These are phyloP conservation scores for Toxonevra muliebris DNA, from an alignment of 2,888 invertebrate genomes.

Conservation along the genomic window DNA sequence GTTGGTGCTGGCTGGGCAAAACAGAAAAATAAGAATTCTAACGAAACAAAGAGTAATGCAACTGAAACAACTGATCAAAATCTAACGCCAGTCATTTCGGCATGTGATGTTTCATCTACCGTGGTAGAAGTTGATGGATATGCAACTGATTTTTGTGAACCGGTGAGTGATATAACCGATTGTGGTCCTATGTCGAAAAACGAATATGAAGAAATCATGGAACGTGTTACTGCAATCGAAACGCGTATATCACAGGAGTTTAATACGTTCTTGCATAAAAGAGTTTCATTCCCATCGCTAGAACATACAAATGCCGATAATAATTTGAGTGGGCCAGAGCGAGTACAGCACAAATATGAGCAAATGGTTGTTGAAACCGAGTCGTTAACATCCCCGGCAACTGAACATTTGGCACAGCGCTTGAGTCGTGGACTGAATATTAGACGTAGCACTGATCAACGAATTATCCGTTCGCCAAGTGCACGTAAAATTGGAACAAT, in stretches of 20 bases:
- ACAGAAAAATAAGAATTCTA: conserved; percentile 2
- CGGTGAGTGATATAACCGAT: background rate
- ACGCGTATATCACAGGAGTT: conserved; percentile 76
- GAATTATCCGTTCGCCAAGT: conserved; percentile 81
- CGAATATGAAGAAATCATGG: conserved; percentile 82
- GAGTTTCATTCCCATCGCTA: conserved; percentile 41
- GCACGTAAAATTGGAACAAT: conserved; percentile 82
- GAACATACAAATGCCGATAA: conserved; percentile 18
- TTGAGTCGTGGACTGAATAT: conserved; percentile 76
- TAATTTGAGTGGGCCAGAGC: conserved; percentile 66
- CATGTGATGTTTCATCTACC: background rate
- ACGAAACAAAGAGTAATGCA: conserved; percentile 3
- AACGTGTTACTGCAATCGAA: conserved; percentile 78
- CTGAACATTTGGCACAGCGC: conserved; percentile 76
- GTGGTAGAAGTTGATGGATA: conserved; percentile 32
- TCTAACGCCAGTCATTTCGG: background rate
- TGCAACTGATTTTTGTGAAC: conserved; percentile 2
- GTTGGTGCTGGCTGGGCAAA: conserved; percentile 57
- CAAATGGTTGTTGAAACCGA: conserved; percentile 77
- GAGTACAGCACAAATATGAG: conserved; percentile 78
- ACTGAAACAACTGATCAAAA: conserved; percentile 15
- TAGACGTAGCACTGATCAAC: conserved; percentile 74
- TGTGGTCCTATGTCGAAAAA: conserved; percentile 71
- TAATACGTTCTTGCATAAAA: conserved; percentile 45
- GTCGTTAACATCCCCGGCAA: conserved; percentile 51